phyloP scores from a whole-genome alignment of 2,888 invertebrate genomes.

The Dolomedes plantarius region DNA sequence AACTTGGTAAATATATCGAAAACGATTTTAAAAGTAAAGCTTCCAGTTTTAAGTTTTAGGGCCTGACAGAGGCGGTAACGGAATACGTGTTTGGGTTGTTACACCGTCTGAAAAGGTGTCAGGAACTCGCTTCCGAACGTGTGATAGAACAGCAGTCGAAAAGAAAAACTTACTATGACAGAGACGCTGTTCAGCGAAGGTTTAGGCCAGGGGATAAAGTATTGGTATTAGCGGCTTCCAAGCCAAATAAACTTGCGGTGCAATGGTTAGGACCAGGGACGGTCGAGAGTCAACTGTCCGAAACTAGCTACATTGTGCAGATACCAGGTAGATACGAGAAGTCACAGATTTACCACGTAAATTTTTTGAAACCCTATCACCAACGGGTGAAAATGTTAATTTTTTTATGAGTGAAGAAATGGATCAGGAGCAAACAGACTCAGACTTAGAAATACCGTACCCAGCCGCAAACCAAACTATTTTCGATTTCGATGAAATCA shows the following conservation, averaged over 20 bases:
- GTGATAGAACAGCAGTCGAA: too few relatives aligned
- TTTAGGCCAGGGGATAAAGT: constrained; percentile 5
- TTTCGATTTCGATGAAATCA: background rate
- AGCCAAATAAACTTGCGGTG: background rate
- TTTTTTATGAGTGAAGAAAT: background rate
- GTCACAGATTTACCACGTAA: background rate
- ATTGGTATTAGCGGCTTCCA: background rate
- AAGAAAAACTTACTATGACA: background rate
- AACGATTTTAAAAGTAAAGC: too few relatives aligned
- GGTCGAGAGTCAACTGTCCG: constrained; percentile 8
- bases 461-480: background rate
- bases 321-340: background rate
- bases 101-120: too few relatives aligned
- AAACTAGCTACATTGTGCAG: constrained; percentile 33
- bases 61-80: too few relatives aligned
- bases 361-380: constrained; percentile 11
- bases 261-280: background rate
- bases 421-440: background rate
- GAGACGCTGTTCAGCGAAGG: background rate
- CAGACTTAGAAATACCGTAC: background rate
- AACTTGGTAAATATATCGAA: too few relatives aligned
- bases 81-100: too few relatives aligned
- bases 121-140: too few relatives aligned
- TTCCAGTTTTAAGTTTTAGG: too few relatives aligned
- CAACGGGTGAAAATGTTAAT: background rate